Evolutionary conservation across 2,888 invertebrate species (phyloP).

Genomic region (Oithona nana): DNA sequence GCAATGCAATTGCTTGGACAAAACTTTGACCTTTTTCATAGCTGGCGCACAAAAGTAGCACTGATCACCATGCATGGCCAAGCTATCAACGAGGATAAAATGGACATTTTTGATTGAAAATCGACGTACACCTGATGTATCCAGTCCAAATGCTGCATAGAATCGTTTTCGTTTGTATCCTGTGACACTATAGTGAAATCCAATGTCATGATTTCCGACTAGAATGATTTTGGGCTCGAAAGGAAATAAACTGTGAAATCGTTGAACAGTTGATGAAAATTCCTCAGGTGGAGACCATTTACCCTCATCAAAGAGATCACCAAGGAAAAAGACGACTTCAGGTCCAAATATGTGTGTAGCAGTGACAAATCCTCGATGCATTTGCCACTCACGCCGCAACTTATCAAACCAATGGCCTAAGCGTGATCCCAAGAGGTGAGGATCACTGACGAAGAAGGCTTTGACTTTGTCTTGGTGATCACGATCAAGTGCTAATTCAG

Average conservation of each 20-base stretch:
- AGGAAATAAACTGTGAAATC: conserved; percentile 59
- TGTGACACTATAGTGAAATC: conserved; percentile 79
- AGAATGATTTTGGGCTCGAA: conserved; percentile 54
- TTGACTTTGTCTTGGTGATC: conserved; percentile 34
- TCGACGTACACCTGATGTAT: conserved; percentile 40
- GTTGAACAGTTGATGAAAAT: conserved; percentile 56
- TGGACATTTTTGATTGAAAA: conserved; percentile 48
- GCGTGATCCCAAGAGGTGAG: conserved; percentile 65
- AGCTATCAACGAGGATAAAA: conserved; percentile 82
- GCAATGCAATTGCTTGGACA: conserved; percentile 21
- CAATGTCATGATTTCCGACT: conserved; percentile 86
- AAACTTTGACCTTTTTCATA: conserved; percentile 29
- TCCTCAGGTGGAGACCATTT: conserved; percentile 57
- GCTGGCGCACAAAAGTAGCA: conserved; percentile 73
- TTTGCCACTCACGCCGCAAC: conserved; percentile 88
- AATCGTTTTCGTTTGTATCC: conserved; percentile 52
- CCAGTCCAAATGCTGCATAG: conserved; percentile 31
- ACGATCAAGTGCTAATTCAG: conserved; percentile 39
- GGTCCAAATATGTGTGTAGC: conserved; percentile 60
- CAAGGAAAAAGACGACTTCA: conserved; percentile 73
- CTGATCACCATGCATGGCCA: conserved; percentile 84
- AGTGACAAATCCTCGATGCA: conserved; percentile 79
- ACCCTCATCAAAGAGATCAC: conserved; percentile 91
- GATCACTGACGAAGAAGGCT: conserved; percentile 76
- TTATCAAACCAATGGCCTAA: conserved; percentile 92